A percentile compares a stretch with the other conserved stretches of the same genome.
phyloP scores from a whole-genome alignment of 1,140 invertebrate genomes.

The Atopsyche davidsoni region DNA sequence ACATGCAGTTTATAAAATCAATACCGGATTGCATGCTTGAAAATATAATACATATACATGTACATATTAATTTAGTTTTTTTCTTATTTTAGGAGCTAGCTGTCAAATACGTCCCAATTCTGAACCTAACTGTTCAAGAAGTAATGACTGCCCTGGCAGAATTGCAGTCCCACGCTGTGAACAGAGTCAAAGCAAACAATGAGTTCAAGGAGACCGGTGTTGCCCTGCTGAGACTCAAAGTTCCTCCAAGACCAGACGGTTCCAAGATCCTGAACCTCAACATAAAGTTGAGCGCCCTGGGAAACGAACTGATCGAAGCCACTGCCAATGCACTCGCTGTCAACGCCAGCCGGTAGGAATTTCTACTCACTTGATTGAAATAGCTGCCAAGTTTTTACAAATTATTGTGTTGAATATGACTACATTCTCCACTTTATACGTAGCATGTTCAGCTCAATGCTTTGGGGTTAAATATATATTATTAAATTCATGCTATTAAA shows the following conservation, averaged over 20 bases:
- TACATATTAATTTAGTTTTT: conserved; percentile 21
- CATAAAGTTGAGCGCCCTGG: conserved; percentile 45
- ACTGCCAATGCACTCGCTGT: conserved; percentile 49
- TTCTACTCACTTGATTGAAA: not conserved
- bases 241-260: conserved; percentile 40
- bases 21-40: conserved; percentile 13
- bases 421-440: too few species aligned
- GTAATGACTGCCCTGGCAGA: conserved; percentile 51
- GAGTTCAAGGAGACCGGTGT: conserved; percentile 58
- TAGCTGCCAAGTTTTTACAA: too few species aligned
- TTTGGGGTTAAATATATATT: too few species aligned
- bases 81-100: conserved; percentile 52
- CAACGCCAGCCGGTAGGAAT: conserved; percentile 39
- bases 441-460: too few species aligned
- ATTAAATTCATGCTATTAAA: too few species aligned
- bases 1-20: conserved; percentile 29
- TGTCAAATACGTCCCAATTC: conserved; percentile 46
- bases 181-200: conserved; percentile 57
- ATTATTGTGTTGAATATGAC: too few species aligned
- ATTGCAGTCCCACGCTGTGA: conserved; percentile 61
- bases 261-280: conserved; percentile 43
- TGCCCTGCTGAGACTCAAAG: conserved; percentile 56
- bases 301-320: conserved; percentile 49
- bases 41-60: conserved; percentile 18
- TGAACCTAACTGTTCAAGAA: conserved; percentile 47